phyloP scores from a whole-genome alignment of 2,113 vertebrate genomes.

The Brachyhypopomus gauderio region DNA sequence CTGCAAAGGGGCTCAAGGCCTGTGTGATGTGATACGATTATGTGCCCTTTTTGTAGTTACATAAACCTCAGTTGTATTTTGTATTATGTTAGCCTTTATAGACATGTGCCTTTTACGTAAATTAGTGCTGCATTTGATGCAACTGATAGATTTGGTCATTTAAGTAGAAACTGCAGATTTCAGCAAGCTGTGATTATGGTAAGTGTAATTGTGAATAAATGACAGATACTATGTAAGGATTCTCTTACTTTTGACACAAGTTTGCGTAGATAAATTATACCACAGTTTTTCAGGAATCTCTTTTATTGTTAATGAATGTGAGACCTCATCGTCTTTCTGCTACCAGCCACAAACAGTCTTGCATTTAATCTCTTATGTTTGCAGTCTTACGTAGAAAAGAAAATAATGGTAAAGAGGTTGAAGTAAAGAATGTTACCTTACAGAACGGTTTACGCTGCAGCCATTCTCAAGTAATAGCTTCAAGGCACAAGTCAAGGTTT shows the following conservation, averaged over 20 bases:
- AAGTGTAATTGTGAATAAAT: neutral
- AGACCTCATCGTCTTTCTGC: neutral
- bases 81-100: neutral
- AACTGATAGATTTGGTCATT: no score
- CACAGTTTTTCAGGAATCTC: neutral
- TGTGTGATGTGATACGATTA: no score
- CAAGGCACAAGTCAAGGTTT: neutral
- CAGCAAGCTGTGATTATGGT: neutral
- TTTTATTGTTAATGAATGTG: neutral
- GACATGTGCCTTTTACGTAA: neutral
- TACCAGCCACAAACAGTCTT: neutral
- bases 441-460: neutral
- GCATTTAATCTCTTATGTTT: neutral
- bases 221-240: neutral
- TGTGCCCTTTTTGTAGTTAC: neutral
- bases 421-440: constrained; percentile 36
- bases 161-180: neutral
- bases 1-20: no score
- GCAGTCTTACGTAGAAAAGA: neutral
- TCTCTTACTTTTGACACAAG: neutral
- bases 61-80: neutral
- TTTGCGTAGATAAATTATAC: neutral
- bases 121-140: neutral
- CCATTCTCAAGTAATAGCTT: constrained; percentile 4
- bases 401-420: neutral